Percentiles rank a stretch among this genome's conserved stretches.
These are phyloP conservation scores for Uropsilus gracilis DNA, from an alignment of 2,113 vertebrate species.

Conservation along the genomic window DNA sequence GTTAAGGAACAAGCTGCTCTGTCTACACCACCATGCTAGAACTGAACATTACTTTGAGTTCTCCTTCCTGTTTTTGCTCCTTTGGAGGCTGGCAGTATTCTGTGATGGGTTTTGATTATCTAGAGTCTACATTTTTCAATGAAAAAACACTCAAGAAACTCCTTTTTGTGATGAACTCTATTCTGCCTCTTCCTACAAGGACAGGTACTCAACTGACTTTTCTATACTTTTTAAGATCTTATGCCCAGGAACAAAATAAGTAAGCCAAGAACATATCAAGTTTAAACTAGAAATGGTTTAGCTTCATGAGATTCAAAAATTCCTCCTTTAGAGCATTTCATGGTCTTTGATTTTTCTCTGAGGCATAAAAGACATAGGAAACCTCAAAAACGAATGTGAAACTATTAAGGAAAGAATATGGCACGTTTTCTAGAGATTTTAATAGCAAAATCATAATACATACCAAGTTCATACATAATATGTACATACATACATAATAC, in stretches of 20 bases:
- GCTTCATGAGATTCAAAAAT: conserved; percentile 29
- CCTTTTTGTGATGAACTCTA: conserved; percentile 4
- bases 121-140: background rate
- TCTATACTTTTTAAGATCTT: background rate
- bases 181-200: background rate
- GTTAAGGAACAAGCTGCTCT: background rate
- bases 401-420: background rate
- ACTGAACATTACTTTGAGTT: background rate
- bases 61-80: background rate
- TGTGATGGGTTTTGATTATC: background rate
- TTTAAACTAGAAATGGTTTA: conserved; percentile 9
- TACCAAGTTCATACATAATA: no score
- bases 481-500: no score
- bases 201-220: background rate
- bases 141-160: background rate
- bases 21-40: background rate
- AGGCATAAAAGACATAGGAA: background rate
- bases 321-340: background rate
- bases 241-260: background rate
- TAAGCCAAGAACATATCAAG: background rate
- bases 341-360: background rate
- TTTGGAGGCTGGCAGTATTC: background rate
- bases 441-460: conserved; percentile 16
- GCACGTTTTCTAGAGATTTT: background rate
- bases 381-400: conserved; percentile 21